Base-by-base conservation (phyloP, 2,888 invertebrate species). In the Opisthograptis luteolata region DNA sequence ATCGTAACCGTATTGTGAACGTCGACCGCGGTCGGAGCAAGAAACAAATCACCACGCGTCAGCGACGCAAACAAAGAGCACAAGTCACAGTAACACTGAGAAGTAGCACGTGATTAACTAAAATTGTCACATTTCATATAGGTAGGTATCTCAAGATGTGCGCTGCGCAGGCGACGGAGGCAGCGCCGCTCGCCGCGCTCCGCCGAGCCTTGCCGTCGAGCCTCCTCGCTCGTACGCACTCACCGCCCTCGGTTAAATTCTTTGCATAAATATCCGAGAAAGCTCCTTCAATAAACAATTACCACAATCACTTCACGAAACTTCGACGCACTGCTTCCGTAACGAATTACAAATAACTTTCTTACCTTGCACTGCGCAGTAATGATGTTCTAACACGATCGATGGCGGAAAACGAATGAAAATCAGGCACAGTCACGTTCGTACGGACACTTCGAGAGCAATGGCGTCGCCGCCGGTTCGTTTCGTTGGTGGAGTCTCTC, bases 311-410 rank as follows among this genome's bases (percentile, higher is more conserved):
- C 86, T 84, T 75, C 76, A 65, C 74, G 64, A 66, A 73, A 76
- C 66, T 64, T 45, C 56, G 8, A 64, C 62, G 66, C 85, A 87
- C 88, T 83, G 84, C 78, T 76, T 84, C 82, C 81, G 68, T 72
- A 79, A 81, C 66, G 79, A 82, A 72, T 74, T 78, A 79, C 82
- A 84, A 76, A 58, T 66, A 84, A 76, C 58, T 68, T 73, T 69
- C 90, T 89, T 90, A 89, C 90, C 89, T 90, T 84, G 74, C 84
- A 86, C 84, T 85, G 86, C 87, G 88, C 84, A 87, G 89, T 84
- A 81, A 79, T 74, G 90, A 87, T 87, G 84, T 84, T 76, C 74
- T 80, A 76, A 79, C 80, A 75, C 87, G 87, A 86, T 87, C 86
- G 85, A 83, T 84, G 68, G 73, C 83, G 67, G 73, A 81, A 85